Evolutionary conservation across 1,140 invertebrate species (phyloP).

Genomic region (Temnothorax longispinosus): DNA sequence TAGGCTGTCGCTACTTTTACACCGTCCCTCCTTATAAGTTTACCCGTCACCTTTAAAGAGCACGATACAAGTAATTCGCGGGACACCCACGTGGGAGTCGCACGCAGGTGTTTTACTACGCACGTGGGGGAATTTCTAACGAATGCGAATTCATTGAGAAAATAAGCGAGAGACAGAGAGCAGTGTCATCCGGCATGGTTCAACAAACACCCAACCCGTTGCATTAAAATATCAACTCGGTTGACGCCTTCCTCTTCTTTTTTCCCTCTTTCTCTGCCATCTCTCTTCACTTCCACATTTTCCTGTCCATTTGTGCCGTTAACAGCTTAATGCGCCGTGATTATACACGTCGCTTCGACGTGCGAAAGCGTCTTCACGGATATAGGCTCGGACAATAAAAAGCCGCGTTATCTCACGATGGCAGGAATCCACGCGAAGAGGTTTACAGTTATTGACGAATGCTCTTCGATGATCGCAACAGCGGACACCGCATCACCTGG

Average conservation of each 20-base stretch:
- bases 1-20: conserved; percentile 54
- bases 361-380: not conserved
- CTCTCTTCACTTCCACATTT: not conserved
- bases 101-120: conserved; percentile 39
- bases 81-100: conserved; percentile 10
- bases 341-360: not conserved
- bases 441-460: conserved; percentile 23
- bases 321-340: not conserved
- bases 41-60: conserved; percentile 46
- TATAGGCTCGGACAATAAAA: conserved; percentile 14
- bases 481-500: not conserved
- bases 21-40: conserved; percentile 65
- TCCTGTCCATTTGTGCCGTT: not conserved
- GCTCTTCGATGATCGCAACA: not conserved
- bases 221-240: conserved; percentile 81
- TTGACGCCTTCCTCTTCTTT: conserved; percentile 66
- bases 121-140: conserved; percentile 13
- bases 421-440: not conserved
- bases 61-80: conserved; percentile 20
- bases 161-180: conserved; percentile 47
- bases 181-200: conserved; percentile 71
- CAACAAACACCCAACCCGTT: conserved; percentile 81
- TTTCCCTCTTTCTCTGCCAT: not conserved
- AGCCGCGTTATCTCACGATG: not conserved
- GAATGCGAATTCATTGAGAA: conserved; percentile 61